Conservation (phyloP, 2,888 invertebrate species). For the Noctua pronuba region DNA sequence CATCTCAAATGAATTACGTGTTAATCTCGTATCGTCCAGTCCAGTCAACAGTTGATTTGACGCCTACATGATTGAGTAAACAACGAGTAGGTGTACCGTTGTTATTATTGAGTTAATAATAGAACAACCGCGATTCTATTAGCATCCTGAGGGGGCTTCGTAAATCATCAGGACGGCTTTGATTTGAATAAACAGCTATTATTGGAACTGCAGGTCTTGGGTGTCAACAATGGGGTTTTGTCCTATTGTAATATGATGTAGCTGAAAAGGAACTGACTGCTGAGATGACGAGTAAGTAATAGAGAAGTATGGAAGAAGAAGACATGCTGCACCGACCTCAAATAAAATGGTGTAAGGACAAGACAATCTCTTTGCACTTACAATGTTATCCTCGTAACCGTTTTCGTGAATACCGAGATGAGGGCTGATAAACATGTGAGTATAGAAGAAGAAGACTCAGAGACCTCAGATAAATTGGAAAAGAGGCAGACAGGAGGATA, state of each 20-base stretch:
- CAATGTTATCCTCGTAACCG: too few relatives aligned
- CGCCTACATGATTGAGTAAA: slow-evolving; percentile 53
- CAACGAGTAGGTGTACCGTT: slow-evolving; percentile 38
- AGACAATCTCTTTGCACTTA: background rate
- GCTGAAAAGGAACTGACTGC: background rate
- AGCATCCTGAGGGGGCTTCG: slow-evolving; percentile 23
- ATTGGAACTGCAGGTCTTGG: slow-evolving; percentile 25
- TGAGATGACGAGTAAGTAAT: background rate
- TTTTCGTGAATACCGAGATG: too few relatives aligned
- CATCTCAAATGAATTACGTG: slow-evolving; percentile 42
- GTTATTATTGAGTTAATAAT: slow-evolving; percentile 53
- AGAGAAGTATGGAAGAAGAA: background rate
- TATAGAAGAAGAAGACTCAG: too few relatives aligned
- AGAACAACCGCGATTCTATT: slow-evolving; percentile 51
- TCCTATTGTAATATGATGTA: background rate
- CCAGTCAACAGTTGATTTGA: slow-evolving; percentile 44
- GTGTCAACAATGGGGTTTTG: background rate
- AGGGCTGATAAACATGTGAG: background rate
- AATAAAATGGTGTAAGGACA: background rate
- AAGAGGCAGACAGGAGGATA: background rate
- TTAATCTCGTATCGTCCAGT: slow-evolving; percentile 45
- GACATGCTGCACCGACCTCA: background rate
- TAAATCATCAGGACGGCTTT: slow-evolving; percentile 29
- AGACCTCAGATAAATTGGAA: background rate
- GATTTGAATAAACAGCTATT: slow-evolving; percentile 25